phyloP scores from a whole-genome alignment of 2,797 vertebrate species.

The Nasua narica region DNA sequence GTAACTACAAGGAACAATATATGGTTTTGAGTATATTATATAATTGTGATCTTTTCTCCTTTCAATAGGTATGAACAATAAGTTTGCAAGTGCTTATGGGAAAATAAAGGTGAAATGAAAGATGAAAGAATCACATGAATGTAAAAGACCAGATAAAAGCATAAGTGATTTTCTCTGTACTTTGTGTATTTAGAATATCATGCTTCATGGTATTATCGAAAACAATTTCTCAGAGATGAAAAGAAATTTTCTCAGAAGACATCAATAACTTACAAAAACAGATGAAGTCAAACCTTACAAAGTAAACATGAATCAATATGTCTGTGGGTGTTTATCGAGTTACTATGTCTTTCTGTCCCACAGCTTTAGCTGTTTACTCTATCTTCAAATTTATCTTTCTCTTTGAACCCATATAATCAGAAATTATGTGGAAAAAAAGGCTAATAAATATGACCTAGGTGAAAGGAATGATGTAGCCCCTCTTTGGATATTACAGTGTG shows the following conservation, averaged over 20 bases:
- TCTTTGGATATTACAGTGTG: neutral
- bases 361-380: neutral
- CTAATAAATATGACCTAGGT: neutral
- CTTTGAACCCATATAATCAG: neutral
- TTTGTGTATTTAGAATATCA: neutral
- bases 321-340: neutral
- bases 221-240: neutral
- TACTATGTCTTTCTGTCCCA: neutral
- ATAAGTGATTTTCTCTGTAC: neutral
- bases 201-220: neutral
- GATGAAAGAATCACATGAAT: neutral
- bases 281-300: neutral
- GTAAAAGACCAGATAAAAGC: neutral
- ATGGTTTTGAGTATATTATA: neutral
- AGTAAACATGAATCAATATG: neutral
- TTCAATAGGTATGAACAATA: neutral
- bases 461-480: neutral
- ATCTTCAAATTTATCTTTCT: neutral
- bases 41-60: neutral
- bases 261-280: neutral
- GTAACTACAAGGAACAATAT: neutral
- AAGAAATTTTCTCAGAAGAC: neutral
- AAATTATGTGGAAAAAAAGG: neutral
- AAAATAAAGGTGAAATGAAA: slow-evolving; percentile 19
- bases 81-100: neutral